A percentile compares a stretch with the other conserved stretches of the same genome.
phyloP scores from a whole-genome alignment of 2,113 vertebrate genomes.

The Picathartes gymnocephalus region DNA sequence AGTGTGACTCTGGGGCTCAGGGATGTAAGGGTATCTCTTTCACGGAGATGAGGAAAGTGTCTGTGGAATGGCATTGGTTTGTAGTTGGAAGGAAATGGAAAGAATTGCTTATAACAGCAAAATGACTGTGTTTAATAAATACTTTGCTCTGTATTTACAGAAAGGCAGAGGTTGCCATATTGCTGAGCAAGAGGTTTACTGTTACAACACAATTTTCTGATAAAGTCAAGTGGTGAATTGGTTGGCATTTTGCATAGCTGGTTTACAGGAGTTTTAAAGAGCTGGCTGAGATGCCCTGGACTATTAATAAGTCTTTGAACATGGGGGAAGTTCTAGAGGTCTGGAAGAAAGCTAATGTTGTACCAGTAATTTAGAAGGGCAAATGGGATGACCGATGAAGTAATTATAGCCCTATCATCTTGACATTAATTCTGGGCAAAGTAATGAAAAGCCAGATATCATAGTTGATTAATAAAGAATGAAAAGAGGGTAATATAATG shows the following conservation, averaged over 20 bases:
- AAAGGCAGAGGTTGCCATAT: not conserved
- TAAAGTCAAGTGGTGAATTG: not conserved
- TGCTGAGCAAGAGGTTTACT: not conserved
- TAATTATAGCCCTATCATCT: constrained; percentile 66
- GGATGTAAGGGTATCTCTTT: not conserved
- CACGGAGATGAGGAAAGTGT: not conserved
- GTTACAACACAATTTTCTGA: not conserved
- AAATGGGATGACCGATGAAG: constrained; percentile 68
- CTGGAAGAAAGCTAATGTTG: constrained; percentile 55
- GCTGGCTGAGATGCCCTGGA: not conserved
- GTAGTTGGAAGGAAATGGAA: not conserved
- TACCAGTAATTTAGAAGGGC: constrained; percentile 68
- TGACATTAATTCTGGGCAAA: constrained; percentile 66
- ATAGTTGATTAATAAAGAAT: constrained; percentile 69
- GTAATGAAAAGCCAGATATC: constrained; percentile 67
- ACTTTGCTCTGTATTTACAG: not conserved
- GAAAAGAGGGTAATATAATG: constrained; percentile 66
- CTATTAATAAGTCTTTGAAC: constrained; percentile 49
- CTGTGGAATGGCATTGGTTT: not conserved
- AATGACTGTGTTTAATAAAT: not conserved
- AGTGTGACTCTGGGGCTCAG: rapidly evolving
- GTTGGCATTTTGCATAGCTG: not conserved
- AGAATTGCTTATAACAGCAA: not conserved
- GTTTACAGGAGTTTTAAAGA: constrained; percentile 6
- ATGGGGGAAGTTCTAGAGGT: constrained; percentile 32